phyloP scores from a whole-genome alignment of 2,888 invertebrate species.

The Criorhina ranunculi region DNA sequence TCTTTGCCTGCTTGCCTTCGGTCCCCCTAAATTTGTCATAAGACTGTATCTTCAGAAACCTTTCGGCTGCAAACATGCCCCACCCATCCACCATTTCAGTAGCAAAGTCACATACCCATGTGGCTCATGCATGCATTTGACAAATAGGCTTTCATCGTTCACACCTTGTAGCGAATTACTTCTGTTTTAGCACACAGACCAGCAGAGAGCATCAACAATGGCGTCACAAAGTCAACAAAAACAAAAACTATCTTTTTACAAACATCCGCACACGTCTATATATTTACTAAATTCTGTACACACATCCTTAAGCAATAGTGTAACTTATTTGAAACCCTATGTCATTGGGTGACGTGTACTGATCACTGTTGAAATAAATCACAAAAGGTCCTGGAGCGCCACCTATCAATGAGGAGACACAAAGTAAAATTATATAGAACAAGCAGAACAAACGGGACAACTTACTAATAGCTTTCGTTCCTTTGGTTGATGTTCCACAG shows the following conservation, averaged over 20 bases:
- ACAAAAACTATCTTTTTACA: neutral
- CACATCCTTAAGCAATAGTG: constrained; percentile 74
- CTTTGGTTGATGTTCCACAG: constrained; percentile 80
- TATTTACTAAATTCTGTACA: neutral
- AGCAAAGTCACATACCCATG: too few relatives aligned
- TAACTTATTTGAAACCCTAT: constrained; percentile 82
- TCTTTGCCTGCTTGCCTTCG: too few relatives aligned
- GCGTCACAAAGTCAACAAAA: neutral
- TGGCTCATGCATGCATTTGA: too few relatives aligned
- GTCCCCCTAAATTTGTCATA: too few relatives aligned
- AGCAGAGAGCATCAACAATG: neutral
- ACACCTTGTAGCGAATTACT: neutral
- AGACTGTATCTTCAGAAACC: too few relatives aligned
- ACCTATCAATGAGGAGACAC: constrained; percentile 84
- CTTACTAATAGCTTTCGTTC: constrained; percentile 79
- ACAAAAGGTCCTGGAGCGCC: constrained; percentile 87
- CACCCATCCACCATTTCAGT: too few relatives aligned
- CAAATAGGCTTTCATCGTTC: neutral
- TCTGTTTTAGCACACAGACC: neutral
- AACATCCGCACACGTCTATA: neutral
- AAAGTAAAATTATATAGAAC: constrained; percentile 19
- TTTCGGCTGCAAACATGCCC: too few relatives aligned
- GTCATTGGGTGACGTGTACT: constrained; percentile 81
- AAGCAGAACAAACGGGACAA: neutral
- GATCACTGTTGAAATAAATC: constrained; percentile 87